Percentiles rank a stretch among this genome's conserved stretches.
Evolutionary conservation across 2,888 invertebrate genomes (phyloP).

Genomic region (Macaria liturata): DNA sequence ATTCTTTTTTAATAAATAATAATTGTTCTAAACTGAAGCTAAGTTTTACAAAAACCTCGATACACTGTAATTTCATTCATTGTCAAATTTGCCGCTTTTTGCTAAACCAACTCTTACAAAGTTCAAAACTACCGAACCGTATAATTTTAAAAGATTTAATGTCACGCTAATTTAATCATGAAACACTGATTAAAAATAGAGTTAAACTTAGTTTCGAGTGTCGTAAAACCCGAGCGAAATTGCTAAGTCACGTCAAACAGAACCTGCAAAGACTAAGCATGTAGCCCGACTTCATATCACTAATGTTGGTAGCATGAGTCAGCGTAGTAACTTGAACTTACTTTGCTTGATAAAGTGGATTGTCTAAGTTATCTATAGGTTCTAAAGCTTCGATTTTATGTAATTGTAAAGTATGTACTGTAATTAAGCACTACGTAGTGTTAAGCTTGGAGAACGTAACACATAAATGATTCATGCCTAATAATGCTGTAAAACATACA

Average conservation of each 20-base stretch:
- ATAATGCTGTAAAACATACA: no score
- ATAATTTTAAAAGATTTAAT: slow-evolving; percentile 3
- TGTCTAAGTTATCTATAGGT: no score
- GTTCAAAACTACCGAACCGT: background rate
- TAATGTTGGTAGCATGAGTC: slow-evolving; percentile 33
- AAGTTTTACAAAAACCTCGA: no score
- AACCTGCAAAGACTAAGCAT: slow-evolving; percentile 19
- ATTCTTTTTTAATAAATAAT: no score
- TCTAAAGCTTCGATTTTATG: no score
- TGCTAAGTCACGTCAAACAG: slow-evolving; percentile 19
- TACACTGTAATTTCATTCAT: no score
- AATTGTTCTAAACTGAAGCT: no score
- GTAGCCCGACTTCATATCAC: slow-evolving; percentile 21
- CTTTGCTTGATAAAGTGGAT: no score
- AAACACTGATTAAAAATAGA: background rate
- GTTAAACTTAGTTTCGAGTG: background rate
- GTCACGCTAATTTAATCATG: slow-evolving; percentile 7
- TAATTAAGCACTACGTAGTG: no score
- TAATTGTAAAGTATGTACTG: no score
- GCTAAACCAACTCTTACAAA: background rate
- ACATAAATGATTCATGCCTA: no score
- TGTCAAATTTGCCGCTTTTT: background rate
- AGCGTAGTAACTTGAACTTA: slow-evolving; percentile 23
- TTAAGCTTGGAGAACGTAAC: no score
- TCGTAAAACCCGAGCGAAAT: slow-evolving; percentile 7